Evolutionary conservation across 1,140 invertebrate genomes (phyloP), one percentile per base, ranked within the genome.

Genomic region (Apis cerana): DNA sequence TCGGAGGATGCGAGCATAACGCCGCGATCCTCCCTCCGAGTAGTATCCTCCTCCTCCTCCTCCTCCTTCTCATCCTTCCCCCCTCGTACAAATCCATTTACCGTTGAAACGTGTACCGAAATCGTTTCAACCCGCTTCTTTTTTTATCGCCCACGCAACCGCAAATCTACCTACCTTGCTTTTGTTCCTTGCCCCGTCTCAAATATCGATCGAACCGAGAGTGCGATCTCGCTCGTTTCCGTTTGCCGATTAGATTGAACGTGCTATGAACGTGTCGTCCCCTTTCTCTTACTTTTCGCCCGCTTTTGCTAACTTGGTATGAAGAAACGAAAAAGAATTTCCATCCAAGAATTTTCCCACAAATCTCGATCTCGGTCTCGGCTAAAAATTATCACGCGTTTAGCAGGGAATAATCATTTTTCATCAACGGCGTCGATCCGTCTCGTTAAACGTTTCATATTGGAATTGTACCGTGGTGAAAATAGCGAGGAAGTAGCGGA

Each of bases 1-100:
- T 83, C 74, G 70, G 33, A 43, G 80, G 81, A 74, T 81, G 77
- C 83, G 64, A 64, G 80, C 83, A 83, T 79, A 85, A 85, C 86
- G 86, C 82, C 86, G 86, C 82, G 82, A 68, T 19, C 75, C 79
- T 71, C 82, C 85, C 79, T 88, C 85, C 83, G 78, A 43, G 33
- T 5, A 0, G 33, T 43, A 88, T 88, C 76, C 85, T 81, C 85
- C 27, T 27, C 27, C 27, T 27, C 27, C 27, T 27, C 27, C 27
- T 27, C 27, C 27, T 27, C 27, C 1, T 27, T n/a, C n/a, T n/a
- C n/a, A n/a, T n/a, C n/a, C n/a, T n/a, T n/a, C 78, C 87, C 82
- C 58, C 75, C 84, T 78, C 71, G 64, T 71, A 59, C 82, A 88
- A 64, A 88, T 88, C 77, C 86, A 88, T 88, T 88, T 88, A 85